A percentile compares a stretch with the other conserved stretches of the same genome.
Evolutionary conservation across 2,797 vertebrate genomes (phyloP).

Genomic region (Cheirogaleus major): DNA sequence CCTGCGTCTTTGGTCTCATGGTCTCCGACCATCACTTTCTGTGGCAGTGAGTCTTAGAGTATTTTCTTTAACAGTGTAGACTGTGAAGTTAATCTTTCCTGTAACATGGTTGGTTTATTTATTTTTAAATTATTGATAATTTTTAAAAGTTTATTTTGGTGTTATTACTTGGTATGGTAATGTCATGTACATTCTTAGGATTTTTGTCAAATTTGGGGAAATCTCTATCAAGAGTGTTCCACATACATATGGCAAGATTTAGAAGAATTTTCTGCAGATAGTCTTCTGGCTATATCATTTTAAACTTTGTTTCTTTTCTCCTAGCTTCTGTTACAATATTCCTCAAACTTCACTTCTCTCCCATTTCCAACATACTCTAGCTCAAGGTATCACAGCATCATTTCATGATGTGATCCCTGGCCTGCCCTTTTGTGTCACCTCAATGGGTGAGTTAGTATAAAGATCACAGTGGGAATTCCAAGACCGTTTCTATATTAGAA

Average conservation of each 20-base stretch:
- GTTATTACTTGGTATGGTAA: not conserved
- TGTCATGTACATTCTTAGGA: not conserved
- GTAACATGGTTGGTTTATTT: not conserved
- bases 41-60: not conserved
- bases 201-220: not conserved
- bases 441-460: not conserved
- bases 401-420: not conserved
- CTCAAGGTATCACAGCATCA: not conserved
- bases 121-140: not conserved
- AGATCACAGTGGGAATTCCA: not conserved
- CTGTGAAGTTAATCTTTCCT: not conserved
- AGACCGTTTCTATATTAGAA: not conserved
- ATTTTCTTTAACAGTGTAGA: not conserved
- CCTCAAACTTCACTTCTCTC: not conserved
- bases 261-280: not conserved
- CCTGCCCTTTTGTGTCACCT: not conserved
- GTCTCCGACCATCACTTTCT: not conserved
- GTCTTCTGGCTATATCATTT: not conserved
- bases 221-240: not conserved
- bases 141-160: not conserved
- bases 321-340: not conserved
- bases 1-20: rapidly evolving
- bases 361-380: not conserved
- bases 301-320: not conserved
- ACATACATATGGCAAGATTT: not conserved